These are phyloP conservation scores for Rousettus madagascariensis DNA, from an alignment of 2,797 vertebrate species.

Conservation along the genomic window DNA sequence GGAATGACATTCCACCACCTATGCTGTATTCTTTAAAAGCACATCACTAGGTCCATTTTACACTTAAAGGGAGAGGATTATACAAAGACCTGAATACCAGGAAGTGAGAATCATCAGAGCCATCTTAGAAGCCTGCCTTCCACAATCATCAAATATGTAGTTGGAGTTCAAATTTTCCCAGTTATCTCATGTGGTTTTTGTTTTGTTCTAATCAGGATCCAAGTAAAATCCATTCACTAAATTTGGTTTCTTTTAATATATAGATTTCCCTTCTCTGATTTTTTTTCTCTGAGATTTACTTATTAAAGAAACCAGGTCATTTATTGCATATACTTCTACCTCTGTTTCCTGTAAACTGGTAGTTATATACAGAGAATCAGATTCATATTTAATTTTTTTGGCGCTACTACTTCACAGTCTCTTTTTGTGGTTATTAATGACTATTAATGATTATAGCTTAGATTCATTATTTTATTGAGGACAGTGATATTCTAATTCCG, in stretches of 20 bases:
- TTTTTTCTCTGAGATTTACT: conserved; percentile 20
- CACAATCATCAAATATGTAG: not conserved
- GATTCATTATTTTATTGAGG: not conserved
- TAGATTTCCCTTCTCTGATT: not conserved
- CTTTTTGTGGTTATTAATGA: not conserved
- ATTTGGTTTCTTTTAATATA: conserved; percentile 31
- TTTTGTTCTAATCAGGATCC: not conserved
- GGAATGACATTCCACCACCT: not conserved
- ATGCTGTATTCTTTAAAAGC: not conserved
- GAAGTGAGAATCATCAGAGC: not conserved
- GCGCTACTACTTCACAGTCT: not conserved
- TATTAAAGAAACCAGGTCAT: not conserved
- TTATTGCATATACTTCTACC: not conserved
- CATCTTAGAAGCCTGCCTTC: not conserved
- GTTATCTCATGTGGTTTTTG: not conserved
- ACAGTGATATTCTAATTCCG: not conserved
- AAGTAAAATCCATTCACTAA: not conserved
- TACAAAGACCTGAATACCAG: not conserved
- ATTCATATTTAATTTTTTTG: conserved; percentile 10
- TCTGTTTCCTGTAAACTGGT: not conserved
- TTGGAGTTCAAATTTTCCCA: conserved; percentile 5
- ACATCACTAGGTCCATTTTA: not conserved
- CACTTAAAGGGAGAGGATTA: not conserved
- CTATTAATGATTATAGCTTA: not conserved
- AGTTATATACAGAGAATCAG: not conserved